Evolutionary conservation across 1,140 invertebrate genomes (phyloP), one percentile per base, ranked within the genome.

Genomic region (Drosophila orena): DNA sequence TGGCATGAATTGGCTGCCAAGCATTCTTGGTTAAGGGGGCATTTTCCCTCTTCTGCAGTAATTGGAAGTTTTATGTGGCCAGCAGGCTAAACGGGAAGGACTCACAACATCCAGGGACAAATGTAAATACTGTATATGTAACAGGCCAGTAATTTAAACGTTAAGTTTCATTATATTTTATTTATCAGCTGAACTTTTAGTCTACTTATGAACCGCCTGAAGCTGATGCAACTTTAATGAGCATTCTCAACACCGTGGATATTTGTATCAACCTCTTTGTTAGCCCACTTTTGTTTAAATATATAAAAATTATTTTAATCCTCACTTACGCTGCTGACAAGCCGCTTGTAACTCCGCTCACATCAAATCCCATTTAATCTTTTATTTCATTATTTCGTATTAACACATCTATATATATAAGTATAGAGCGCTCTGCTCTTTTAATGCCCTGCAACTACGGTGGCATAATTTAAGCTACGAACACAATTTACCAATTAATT

Each of bases 401-500:
- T 83, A 83, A 83, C 70, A 70, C 69, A 57, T 64, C 59, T 52
- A 60, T 59, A 42, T 43, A 46, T 46, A 30, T 8, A n/a, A n/a
- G 8, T 30, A 35, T 42, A 40, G 44, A 53, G 42, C 20, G 34
- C 12, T 10, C 37, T 38, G 43, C 20, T 42, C 30, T 57, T 43
- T 37, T 55, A 46, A 30, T 54, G 43, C 35, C 37, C 27, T 34
- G 17, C 2, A 34, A 54, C 43, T 44, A 20, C 37, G 65, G 65
- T 42, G 68, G 43, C 42, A 83, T 79, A 83, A 79, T 75, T 79
- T 74, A 79, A 72, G 79, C 79, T 75, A 66, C 71, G 69, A 79
- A 75, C 43, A 61, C 70, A 84, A 79, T 83, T 84, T 79, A 75
- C 59, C 66, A 84, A 84, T 79, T 86, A 86, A 88, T 88, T 88